Base-by-base conservation (phyloP, 2,797 vertebrate genomes). In the Rhabdophis nuchalis region DNA sequence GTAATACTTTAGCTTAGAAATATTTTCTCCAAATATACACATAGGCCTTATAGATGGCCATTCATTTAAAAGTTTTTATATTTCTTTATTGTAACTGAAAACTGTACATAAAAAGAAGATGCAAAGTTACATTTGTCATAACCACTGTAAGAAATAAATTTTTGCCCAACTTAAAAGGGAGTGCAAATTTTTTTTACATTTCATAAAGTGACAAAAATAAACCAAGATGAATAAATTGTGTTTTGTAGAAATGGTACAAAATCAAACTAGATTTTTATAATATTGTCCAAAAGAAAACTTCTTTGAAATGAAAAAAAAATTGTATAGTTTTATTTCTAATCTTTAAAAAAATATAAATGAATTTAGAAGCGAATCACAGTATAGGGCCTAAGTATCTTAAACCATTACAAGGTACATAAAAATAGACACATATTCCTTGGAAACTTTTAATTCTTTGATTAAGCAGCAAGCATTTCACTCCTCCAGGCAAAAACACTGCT, bases 391-490 rank as follows among this genome's bases (percentile, higher is more conserved):
- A 97, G 96, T 95, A 96, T 96, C 95, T 97, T 93, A 96, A 94
- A 97, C 95, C 96, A 95, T 97, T 97, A 97, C 96, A 96, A 97
- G 95, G 94, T 96, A 97, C 97, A 97, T 97, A 97, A 98, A 98
- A 97, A 98, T 97, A 98, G 97, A 97, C 97, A 97, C 97, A 97
- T 96, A 97, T 96, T 97, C 96, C 97, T 97, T 97, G 97, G 97
- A 98, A 97, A 97, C 96, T 98, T 98, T 98, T 98, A 98, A 98
- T 98, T 97, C 96, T 98, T 98, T 97, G 97, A 97, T 97, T 97
- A 98, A 97, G 97, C 97, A 98, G 97, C 97, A 98, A 98, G 97
- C 98, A 98, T 97, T 97, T 97, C 97, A 98, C 97, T 98, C 97
- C 97, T 96, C 97, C 97, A 98, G 96, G 97, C 97, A 97, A 97